Conservation (phyloP, 2,797 vertebrate genomes). For the Oophaga sylvatica region DNA sequence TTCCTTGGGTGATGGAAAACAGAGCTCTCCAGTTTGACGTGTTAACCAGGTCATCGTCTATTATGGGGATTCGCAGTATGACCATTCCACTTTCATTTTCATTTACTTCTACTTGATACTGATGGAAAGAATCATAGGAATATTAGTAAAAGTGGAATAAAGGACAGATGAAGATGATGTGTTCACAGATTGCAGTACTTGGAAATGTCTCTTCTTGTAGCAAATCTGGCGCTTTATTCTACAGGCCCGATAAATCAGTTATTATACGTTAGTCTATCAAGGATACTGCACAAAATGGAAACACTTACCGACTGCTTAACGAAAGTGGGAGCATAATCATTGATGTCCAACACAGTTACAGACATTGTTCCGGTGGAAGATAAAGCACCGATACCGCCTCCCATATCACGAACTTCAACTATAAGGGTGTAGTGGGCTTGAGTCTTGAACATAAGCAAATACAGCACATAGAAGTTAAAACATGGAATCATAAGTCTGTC, state of each 20-base stretch:
- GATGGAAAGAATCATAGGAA: constrained; percentile 35
- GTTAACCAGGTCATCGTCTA: constrained; percentile 81
- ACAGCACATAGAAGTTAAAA: neutral
- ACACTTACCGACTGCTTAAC: constrained; percentile 77
- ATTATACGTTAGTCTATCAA: neutral
- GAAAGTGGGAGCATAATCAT: constrained; percentile 85
- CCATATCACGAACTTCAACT: constrained; percentile 81
- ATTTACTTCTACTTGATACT: constrained; percentile 76
- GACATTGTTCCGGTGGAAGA: constrained; percentile 77
- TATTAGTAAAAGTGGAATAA: neutral
- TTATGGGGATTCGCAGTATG: constrained; percentile 79
- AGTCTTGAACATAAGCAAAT: constrained; percentile 70
- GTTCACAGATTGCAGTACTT: neutral
- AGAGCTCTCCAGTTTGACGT: constrained; percentile 78
- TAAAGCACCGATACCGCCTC: constrained; percentile 73
- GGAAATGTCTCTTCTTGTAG: too few relatives aligned
- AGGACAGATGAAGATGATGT: neutral
- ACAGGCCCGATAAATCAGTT: neutral
- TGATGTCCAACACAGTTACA: constrained; percentile 79
- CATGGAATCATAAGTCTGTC: neutral
- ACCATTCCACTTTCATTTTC: constrained; percentile 81
- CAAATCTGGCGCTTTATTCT: neutral
- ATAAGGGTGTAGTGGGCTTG: constrained; percentile 71
- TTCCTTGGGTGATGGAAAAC: constrained; percentile 82
- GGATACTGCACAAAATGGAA: neutral